These are phyloP conservation scores for Eulemur rufifrons DNA, from an alignment of 2,113 vertebrate genomes.

Conservation along the genomic window DNA sequence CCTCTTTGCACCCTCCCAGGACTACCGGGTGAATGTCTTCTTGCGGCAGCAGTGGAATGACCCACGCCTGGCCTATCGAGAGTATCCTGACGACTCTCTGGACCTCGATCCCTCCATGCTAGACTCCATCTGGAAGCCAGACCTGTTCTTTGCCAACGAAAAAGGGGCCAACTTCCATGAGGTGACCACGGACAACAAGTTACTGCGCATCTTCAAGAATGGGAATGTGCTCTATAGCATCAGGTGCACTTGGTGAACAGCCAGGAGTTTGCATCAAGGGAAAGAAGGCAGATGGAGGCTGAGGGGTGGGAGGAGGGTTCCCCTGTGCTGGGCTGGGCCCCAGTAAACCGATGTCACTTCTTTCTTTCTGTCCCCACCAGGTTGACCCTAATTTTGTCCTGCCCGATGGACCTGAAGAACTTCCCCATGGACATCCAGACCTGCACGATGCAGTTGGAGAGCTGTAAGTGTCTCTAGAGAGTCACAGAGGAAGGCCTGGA, in stretches of 20 bases:
- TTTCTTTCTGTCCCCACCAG: conserved; percentile 83
- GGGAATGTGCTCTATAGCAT: conserved; percentile 96
- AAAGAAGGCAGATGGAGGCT: neutral
- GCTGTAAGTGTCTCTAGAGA: conserved; percentile 89
- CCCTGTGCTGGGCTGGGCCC: neutral
- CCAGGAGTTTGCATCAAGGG: neutral
- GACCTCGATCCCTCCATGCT: conserved; percentile 96
- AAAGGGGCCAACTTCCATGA: conserved; percentile 96
- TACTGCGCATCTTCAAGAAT: conserved; percentile 95
- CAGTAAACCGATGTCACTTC: neutral
- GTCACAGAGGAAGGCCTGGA: neutral
- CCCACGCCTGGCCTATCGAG: conserved; percentile 92
- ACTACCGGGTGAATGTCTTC: conserved; percentile 95
- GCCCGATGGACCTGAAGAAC: conserved; percentile 98
- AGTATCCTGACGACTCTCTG: conserved; percentile 94
- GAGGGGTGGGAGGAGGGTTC: neutral
- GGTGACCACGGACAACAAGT: conserved; percentile 96
- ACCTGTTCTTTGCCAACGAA: conserved; percentile 96
- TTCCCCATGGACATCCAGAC: conserved; percentile 98
- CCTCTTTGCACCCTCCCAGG: conserved; percentile 80
- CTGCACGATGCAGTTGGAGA: conserved; percentile 97
- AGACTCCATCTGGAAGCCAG: conserved; percentile 97
- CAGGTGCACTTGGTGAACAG: conserved; percentile 82
- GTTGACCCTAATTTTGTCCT: conserved; percentile 94
- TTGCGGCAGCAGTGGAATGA: conserved; percentile 96